Evolutionary conservation across 2,113 vertebrate species (phyloP).

Genomic region (Litocranius walleri): DNA sequence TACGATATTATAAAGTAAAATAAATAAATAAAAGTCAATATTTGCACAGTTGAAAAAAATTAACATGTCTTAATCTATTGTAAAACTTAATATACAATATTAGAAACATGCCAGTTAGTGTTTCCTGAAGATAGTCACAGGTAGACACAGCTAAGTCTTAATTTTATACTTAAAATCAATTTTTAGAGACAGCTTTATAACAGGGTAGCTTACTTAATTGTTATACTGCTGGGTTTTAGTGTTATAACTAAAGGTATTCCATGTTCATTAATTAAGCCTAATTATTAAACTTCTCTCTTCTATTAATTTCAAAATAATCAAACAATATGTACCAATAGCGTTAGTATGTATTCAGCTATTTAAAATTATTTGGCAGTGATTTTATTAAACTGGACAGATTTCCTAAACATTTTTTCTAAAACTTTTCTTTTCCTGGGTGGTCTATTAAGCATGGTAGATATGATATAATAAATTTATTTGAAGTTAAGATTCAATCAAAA

Average conservation of each 20-base stretch:
- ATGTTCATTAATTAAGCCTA: background rate
- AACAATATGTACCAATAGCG: background rate
- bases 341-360: background rate
- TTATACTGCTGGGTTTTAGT: background rate
- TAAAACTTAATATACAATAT: background rate
- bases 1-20: too few species aligned
- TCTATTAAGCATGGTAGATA: background rate
- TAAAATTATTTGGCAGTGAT: background rate
- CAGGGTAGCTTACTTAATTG: background rate
- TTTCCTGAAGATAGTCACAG: background rate
- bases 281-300: background rate
- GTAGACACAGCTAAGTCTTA: background rate
- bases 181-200: background rate
- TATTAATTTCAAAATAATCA: background rate
- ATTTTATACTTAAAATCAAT: background rate
- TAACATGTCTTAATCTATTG: background rate
- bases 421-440: background rate
- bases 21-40: too few species aligned
- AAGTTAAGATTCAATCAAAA: slow-evolving; percentile 4
- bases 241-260: background rate
- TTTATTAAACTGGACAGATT: background rate
- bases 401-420: background rate
- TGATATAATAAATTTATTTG: background rate
- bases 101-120: background rate
- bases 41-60: background rate